Evolutionary conservation across 2,888 invertebrate species (phyloP).

Genomic region (Coelinius sp.): DNA sequence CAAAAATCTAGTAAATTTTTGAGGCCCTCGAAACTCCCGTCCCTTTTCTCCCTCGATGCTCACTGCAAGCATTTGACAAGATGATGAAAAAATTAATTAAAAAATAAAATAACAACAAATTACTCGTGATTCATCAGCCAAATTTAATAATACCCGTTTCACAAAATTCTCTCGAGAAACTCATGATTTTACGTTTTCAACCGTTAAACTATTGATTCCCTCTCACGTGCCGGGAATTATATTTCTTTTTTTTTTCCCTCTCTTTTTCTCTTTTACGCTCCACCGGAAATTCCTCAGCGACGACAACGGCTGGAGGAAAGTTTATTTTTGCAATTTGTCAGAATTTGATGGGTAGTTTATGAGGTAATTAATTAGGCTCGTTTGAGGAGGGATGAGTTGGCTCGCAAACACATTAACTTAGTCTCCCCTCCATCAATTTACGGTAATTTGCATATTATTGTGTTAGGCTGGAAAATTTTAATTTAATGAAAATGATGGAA

Average conservation of each 20-base stretch:
- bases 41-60: constrained; percentile 77
- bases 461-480: not conserved
- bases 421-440: not conserved
- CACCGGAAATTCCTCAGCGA: not conserved
- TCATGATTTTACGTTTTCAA: not conserved
- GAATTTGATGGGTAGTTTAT: constrained; percentile 1
- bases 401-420: not conserved
- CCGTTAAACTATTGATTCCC: not conserved
- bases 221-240: not conserved
- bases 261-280: not conserved
- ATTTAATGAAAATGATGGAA: too few relatives aligned
- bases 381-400: constrained; percentile 4
- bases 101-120: not conserved
- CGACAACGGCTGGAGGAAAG: not conserved
- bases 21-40: constrained; percentile 72
- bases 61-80: constrained; percentile 70
- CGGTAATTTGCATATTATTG: not conserved
- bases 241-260: not conserved
- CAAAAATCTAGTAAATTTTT: constrained; percentile 86
- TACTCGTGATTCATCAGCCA: not conserved
- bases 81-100: not conserved
- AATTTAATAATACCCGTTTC: not conserved
- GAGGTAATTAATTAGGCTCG: constrained; percentile 11
- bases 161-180: not conserved
- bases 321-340: constrained; percentile 3